These are phyloP conservation scores for Eospalax fontanierii DNA, from an alignment of 2,797 vertebrate genomes.

Conservation along the genomic window DNA sequence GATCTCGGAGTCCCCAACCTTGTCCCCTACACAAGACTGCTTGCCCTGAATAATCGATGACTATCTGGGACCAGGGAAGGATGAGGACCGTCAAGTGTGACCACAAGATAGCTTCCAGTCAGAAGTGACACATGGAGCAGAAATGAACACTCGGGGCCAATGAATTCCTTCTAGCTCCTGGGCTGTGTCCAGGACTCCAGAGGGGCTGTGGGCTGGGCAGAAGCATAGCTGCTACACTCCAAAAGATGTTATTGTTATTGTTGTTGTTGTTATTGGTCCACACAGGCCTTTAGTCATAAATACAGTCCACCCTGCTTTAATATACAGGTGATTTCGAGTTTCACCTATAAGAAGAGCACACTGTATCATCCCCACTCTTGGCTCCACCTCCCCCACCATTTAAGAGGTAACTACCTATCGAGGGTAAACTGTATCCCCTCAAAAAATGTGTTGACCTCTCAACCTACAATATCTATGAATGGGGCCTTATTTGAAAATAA, in stretches of 20 bases:
- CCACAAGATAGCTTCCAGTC: background rate
- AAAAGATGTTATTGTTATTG: too few species aligned
- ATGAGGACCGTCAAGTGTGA: background rate
- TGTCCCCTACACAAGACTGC: background rate
- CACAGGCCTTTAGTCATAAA: background rate
- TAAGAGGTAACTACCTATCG: conserved; percentile 6
- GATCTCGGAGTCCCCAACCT: background rate
- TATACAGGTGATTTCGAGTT: background rate
- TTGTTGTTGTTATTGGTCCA: too few species aligned
- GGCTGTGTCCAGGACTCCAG: background rate
- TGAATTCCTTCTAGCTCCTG: background rate
- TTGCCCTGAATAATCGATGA: background rate
- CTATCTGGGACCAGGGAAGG: background rate
- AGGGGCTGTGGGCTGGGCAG: background rate
- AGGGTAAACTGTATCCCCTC: background rate
- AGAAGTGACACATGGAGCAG: background rate
- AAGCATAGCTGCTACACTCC: background rate
- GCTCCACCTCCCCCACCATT: background rate
- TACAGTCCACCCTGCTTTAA: background rate
- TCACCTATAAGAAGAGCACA: background rate
- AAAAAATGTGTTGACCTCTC: background rate
- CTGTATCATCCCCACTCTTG: background rate
- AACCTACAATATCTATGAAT: background rate
- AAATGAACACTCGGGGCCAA: background rate
- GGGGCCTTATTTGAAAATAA: background rate